Base-by-base conservation (phyloP, 2,888 invertebrate genomes). In the Synergus gifuensis region DNA sequence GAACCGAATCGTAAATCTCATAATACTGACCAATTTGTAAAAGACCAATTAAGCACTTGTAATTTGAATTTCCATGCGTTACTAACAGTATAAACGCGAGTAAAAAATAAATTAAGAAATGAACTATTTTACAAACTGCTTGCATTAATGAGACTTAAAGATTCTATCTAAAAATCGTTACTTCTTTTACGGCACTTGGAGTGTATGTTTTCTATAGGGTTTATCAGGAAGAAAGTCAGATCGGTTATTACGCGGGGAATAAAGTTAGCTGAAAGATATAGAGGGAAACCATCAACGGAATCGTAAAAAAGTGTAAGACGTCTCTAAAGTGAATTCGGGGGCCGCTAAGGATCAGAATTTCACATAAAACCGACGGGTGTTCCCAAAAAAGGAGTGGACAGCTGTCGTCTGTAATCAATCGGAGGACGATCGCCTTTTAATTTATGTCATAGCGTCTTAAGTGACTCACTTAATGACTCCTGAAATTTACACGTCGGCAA, bases 381-480 rank as follows among this genome's bases (percentile, higher is more conserved):
- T 4, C 18, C 62, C 63, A 76, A 76, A 76, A 76, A 76, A 76
- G 76, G 76, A 76, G 62, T 63, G 60, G 44, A 63, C 76, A 36
- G 76, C 76, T 73, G 79, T 67, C 63, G 76, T 62, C 76, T 78
- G 78, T 81, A 80, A 86, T 86, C 83, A 81, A 84, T 87, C 83
- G 83, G 66, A 63, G 60, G 67, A 79, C 79, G 62, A 77, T 73
- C 76, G 67, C 80, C 82, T 81, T 82, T 83, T 87, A 88, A 87
- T 87, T 87, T 88, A 87, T 87, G 80, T 86, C 86, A 85, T 87
- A 84, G 87, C 44, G 79, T 85, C 86, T 87, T 87, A 87, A 87
- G 82, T 83, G 87, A 86, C 84, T 85, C 81, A 78, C 77, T 82
- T 84, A 87, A 87, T 83, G 84, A 85, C 64, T 63, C 36, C 73